Base-by-base conservation (phyloP, 30 jellyfish, hydroid and myxozoan genomes). In the Pelagia noctiluca region DNA sequence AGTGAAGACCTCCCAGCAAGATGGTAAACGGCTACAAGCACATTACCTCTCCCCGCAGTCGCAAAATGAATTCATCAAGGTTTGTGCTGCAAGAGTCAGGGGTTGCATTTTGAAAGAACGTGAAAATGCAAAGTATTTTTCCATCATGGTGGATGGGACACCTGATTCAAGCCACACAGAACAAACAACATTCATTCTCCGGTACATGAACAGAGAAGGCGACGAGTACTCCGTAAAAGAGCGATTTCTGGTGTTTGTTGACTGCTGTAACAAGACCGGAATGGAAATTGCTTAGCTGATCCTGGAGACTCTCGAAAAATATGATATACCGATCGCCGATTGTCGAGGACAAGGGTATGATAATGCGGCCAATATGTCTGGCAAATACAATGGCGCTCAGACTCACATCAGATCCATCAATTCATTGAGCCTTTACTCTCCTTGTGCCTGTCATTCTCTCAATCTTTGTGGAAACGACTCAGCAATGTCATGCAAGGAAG, bases 331-430 rank as follows among this genome's bases (percentile, higher is more conserved):
- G 22, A 61, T 84, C 60, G 69, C 66, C 46, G 90, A 84, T 62
- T 84, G 89, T 72, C 95, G 75, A 19, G 83, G 90, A 38, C 83
- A 72, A 84, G 95, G 95, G 70, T 84, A 72, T 76, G 95, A 73
- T 22, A 84, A 84, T 74, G 89, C 89, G 42, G 83, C 90, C 57
- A 83, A 71, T 70, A 83, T 83, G 70, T 83, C 88, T 83, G 90
- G 88, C 38, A 71, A 68, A 63, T 83, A 57, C 87, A 83, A 83
- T 70, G 94, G 94, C 61, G 80, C 88, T 75, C 88, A 84, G 73
- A 68, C 90, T 57, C 82, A 84, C 52, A 72, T 72, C 50, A 62
- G 62, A 68, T 72, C 95, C 34, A 21, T 73, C 78, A 74, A 84
- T 74, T 66, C 80, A 26, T 84, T 84, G 74, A 64, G 89, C 88